Base-by-base conservation (phyloP, 2,888 invertebrate species). In the Drosophila algonquin region DNA sequence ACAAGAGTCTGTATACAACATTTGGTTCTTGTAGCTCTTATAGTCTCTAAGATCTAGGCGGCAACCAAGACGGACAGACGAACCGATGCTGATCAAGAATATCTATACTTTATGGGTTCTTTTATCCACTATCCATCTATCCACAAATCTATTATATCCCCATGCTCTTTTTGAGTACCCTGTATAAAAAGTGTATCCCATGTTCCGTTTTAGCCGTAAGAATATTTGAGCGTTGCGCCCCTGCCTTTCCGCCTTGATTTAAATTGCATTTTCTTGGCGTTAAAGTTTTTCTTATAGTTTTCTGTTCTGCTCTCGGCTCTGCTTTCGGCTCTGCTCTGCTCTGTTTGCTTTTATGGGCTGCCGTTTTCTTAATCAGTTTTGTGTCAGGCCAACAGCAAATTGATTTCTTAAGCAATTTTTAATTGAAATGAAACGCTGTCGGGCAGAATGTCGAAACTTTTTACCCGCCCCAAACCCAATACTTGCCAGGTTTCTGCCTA, bases 341-440 rank as follows among this genome's bases (percentile, higher is more conserved):
- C 55, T 21, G 54, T 10, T 40, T 60, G 35, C 46, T 44, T 63
- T 16, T 54, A 53, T 53, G 53, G 45, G 40, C 40, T 69, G 76
- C 53, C 58, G 59, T 40, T 55, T 59, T 57, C 60, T 79, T 77
- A 77, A 79, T 84, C 77, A 70, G 67, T 71, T 81, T 67, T n/a
- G 59, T 57, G 77, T 71, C 77, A 62, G 74, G 64, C 58, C 44
- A 40, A 40, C 40, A 52, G 65, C 57, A 82, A 85, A 86, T 85
- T 86, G 84, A 85, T 85, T 85, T 79, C 80, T 82, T 85, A 73
- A 84, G 73, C 82, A 77, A 81, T 82, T 84, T 82, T 86, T 85
- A 85, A 85, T 84, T 85, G 85, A 85, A 85, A 85, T 73, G 60
- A 74, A 84, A 79, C 67, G 71, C 75, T 63, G 62, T 50, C 67